phyloP scores from a whole-genome alignment of 1,140 invertebrate genomes.

The Drosophila parabipectinata region DNA sequence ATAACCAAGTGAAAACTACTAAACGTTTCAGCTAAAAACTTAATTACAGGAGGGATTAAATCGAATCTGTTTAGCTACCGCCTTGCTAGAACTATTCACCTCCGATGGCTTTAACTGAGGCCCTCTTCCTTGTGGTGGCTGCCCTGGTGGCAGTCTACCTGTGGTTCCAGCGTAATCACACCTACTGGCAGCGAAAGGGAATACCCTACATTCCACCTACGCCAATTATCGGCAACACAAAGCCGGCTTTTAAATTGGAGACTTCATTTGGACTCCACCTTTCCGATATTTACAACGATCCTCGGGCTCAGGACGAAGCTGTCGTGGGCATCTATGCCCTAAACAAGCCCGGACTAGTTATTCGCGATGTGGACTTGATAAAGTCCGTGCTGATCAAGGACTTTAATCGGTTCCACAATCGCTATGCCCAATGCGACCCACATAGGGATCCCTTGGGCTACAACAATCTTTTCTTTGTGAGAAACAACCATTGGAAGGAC shows the following conservation, averaged over 20 bases:
- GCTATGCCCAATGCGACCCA: slow-evolving; percentile 57
- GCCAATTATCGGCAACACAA: slow-evolving; percentile 68
- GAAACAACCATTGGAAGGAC: slow-evolving; percentile 84
- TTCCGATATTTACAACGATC: slow-evolving; percentile 64
- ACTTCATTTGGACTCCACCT: slow-evolving; percentile 65
- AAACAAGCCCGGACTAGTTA: slow-evolving; percentile 83
- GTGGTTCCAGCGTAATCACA: slow-evolving; percentile 68
- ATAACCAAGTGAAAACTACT: too few relatives aligned
- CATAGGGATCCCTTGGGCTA: slow-evolving; percentile 64
- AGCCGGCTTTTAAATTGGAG: slow-evolving; percentile 46
- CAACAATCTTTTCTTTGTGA: slow-evolving; percentile 75
- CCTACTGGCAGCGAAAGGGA: slow-evolving; percentile 75
- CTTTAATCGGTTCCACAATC: slow-evolving; percentile 79
- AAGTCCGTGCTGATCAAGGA: slow-evolving; percentile 85
- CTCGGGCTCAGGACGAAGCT: slow-evolving; percentile 61
- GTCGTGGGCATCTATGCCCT: slow-evolving; percentile 84
- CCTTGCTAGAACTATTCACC: too few relatives aligned
- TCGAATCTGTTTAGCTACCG: too few relatives aligned
- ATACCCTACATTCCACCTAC: slow-evolving; percentile 65
- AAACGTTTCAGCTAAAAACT: too few relatives aligned
- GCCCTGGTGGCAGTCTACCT: slow-evolving; percentile 50
- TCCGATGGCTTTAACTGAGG: slow-evolving; percentile 58
- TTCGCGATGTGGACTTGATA: slow-evolving; percentile 85
- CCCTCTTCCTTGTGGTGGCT: slow-evolving; percentile 49
- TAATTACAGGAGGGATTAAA: too few relatives aligned